phyloP scores from a whole-genome alignment of 2,888 invertebrate genomes.

The Lottia gigantea region DNA sequence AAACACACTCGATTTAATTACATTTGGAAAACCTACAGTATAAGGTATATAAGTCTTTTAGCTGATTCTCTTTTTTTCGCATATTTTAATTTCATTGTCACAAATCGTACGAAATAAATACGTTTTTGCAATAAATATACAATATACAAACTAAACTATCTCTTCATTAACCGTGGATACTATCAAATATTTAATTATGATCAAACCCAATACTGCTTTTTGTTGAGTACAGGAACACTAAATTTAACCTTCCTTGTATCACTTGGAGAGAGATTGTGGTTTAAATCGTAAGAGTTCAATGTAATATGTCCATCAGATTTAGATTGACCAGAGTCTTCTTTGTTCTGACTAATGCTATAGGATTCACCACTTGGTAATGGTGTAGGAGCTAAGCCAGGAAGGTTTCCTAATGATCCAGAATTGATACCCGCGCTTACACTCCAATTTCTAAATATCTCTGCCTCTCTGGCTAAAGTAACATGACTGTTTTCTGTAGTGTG shows the following conservation, averaged over 20 bases:
- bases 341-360: constrained; percentile 3
- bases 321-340: constrained; percentile 14
- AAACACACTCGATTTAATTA: too few relatives aligned
- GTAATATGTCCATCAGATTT: constrained; percentile 30
- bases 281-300: constrained; percentile 29
- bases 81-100: too few relatives aligned
- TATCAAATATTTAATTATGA: too few relatives aligned
- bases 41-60: too few relatives aligned
- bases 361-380: constrained; percentile 29
- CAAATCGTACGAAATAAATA: too few relatives aligned
- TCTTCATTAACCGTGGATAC: too few relatives aligned
- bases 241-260: constrained; percentile 24
- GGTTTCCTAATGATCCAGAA: constrained; percentile 25
- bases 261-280: constrained; percentile 20
- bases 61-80: too few relatives aligned
- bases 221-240: constrained; percentile 39
- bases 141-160: too few relatives aligned
- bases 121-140: too few relatives aligned
- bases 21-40: too few relatives aligned
- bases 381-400: constrained; percentile 30
- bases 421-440: constrained; percentile 23
- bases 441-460: constrained; percentile 25
- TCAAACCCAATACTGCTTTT: constrained; percentile 50
- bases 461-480: background rate
- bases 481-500: constrained; percentile 28